Evolutionary conservation across 2,888 invertebrate species (phyloP), one percentile per base, ranked within the genome.

Genomic region (Lasius platythorax): DNA sequence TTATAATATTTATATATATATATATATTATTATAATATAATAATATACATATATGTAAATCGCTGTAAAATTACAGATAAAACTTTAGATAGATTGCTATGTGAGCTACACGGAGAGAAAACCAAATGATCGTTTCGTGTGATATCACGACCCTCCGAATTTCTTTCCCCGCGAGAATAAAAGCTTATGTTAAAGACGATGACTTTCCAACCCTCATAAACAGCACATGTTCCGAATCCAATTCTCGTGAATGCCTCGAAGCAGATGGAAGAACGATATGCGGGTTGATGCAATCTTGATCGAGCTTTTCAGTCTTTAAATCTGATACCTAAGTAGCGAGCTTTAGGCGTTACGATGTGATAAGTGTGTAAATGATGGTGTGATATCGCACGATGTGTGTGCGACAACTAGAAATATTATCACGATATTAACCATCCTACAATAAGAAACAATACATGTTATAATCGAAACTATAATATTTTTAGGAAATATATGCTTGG

Each of bases 201-300:
- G 43, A 58, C 43, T 78, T 78, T 67, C 43, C n/a, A 56, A 78
- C 11, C 30, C 67, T 68, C 56, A 58, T 78, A 78, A 78, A 78
- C 58, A 68, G 56, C 56, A n/a, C 56, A 78, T 67, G 28, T 58
- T 58, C 43, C 43, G n/a, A 68, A 78, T 78, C 43, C 67, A 78
- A 78, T 78, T 78, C 43, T 78, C 23, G n/a, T 23, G 12, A 68
- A 78, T 78, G 43, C 4, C 30, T 58, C n/a, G 30, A 2, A 67
- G n/a, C 30, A 67, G 56, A 53, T 66, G n/a, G 56, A 56, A 67
- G 9, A 67, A 78, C 11, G 30, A n/a, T 40, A 56, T 40, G 28
- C 5, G 6, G 6, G 9, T 30, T 76, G 56, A 67, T 66, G 53
- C 15, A n/a, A 67, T 79, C 18, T 68, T 18, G 43, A 61, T 70